Percentiles rank a stretch among this genome's conserved stretches.
phyloP scores from a whole-genome alignment of 2,113 vertebrate species.

The Neoarius graeffei region DNA sequence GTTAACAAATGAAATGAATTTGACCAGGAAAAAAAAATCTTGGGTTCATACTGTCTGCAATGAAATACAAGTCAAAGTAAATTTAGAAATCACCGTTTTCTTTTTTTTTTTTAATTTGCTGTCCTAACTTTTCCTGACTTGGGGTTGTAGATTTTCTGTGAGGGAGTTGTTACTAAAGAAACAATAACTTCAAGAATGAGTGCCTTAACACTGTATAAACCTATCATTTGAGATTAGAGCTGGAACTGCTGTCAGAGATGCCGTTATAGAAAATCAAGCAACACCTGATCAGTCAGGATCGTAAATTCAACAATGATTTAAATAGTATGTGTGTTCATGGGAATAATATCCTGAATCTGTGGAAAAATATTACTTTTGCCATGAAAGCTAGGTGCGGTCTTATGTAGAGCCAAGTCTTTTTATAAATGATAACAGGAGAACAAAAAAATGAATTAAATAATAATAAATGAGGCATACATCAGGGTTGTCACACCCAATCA shows the following conservation, averaged over 20 bases:
- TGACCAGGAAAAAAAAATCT: too few species aligned
- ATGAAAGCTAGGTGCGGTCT: background rate
- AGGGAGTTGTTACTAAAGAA: background rate
- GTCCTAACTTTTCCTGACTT: too few species aligned
- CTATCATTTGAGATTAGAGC: background rate
- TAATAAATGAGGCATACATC: slow-evolving; percentile 76
- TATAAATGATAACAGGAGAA: background rate
- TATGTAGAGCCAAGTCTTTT: background rate
- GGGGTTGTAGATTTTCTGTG: background rate
- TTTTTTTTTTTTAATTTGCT: too few species aligned
- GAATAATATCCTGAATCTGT: background rate
- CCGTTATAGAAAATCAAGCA: background rate
- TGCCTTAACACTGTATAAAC: background rate
- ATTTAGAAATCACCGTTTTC: too few species aligned
- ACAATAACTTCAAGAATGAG: background rate
- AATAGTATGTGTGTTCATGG: background rate
- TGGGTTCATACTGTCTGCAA: too few species aligned
- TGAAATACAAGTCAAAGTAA: too few species aligned
- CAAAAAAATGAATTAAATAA: background rate
- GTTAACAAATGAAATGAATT: too few species aligned
- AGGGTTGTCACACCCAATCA: slow-evolving; percentile 98
- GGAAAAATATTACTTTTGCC: background rate
- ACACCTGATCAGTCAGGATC: background rate
- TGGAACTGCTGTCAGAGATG: background rate
- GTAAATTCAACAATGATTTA: background rate